Base-by-base conservation (phyloP, 2,888 invertebrate genomes). In the Euspilapteryx auroguttella region DNA sequence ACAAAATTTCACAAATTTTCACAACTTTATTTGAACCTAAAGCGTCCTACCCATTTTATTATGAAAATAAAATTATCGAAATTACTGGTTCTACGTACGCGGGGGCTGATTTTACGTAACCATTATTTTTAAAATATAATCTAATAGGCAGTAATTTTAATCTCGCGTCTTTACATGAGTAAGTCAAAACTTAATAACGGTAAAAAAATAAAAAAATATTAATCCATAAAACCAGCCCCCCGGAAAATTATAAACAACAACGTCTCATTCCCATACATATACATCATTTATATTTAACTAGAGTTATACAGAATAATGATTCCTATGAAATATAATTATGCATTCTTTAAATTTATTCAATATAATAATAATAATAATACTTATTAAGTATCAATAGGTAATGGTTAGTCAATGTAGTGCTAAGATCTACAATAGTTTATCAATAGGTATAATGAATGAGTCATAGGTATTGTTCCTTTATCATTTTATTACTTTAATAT, bases 301-400 rank as follows among this genome's bases (percentile, higher is more conserved):
- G 68, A 71, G 73, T 76, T 75, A 76, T 77, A 77, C 73, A 69
- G 76, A 76, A 77, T 77, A 76, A 77, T 77, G 71, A 75, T 76
- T 66, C 76, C 75, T 77, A 77, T 76, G 75, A 76, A 76, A 77
- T 77, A 77, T 75, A 76, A 77, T 77, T 75, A 75, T 75, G 73
- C 71, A 68, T 71, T 73, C 55, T 73, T 76, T 75, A 66, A 69
- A 73, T 75, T 75, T 73, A 71, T 76, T 73, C 59, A 71, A 73
- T 77, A 69, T 56, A 63, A 73, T 66, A 64, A 71, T 69, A n/a
- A 68, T 68, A 65, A 68, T 76, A 77, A 73, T 76, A 75, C 75
- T 75, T 73, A 71, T 63, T 71, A 75, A 71, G 73, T 75, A 75
- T 69, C 63, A 65, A 66, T 73, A 71, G 65, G 63, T 75, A 73